Evolutionary conservation across 1,140 invertebrate genomes (phyloP).

Genomic region (Calycopis cecrops): DNA sequence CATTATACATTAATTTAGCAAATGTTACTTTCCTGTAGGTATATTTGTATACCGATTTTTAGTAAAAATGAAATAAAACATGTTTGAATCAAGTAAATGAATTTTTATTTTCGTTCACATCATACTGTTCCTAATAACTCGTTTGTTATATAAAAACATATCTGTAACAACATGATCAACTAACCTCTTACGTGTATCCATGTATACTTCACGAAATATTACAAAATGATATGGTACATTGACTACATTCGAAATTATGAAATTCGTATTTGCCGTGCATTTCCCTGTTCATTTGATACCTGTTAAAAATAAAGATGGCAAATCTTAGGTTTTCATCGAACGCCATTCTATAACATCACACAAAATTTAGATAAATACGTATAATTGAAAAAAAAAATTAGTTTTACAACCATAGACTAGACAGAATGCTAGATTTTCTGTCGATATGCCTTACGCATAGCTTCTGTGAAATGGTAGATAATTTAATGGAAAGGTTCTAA

Average conservation of each 20-base stretch:
- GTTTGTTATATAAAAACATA: slow-evolving; percentile 71
- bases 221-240: slow-evolving; percentile 71
- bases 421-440: no score
- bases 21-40: not conserved
- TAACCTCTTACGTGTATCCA: slow-evolving; percentile 55
- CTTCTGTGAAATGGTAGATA: no score
- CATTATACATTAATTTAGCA: not conserved
- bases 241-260: slow-evolving; percentile 44
- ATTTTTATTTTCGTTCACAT: slow-evolving; percentile 69
- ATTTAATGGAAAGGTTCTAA: no score
- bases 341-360: no score
- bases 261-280: slow-evolving; percentile 17
- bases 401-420: no score
- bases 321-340: no score
- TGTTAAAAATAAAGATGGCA: no score
- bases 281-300: slow-evolving; percentile 1
- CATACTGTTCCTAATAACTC: slow-evolving; percentile 67
- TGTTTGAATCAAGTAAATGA: slow-evolving; percentile 55
- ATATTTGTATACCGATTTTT: not conserved
- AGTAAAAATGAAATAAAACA: slow-evolving; percentile 27
- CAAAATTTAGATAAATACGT: no score
- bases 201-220: slow-evolving; percentile 56
- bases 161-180: slow-evolving; percentile 69
- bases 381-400: no score
- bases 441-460: no score